Evolutionary conservation across 2,888 invertebrate species (phyloP), one percentile per base, ranked within the genome.

Genomic region (Chymomyza fuscimana): DNA sequence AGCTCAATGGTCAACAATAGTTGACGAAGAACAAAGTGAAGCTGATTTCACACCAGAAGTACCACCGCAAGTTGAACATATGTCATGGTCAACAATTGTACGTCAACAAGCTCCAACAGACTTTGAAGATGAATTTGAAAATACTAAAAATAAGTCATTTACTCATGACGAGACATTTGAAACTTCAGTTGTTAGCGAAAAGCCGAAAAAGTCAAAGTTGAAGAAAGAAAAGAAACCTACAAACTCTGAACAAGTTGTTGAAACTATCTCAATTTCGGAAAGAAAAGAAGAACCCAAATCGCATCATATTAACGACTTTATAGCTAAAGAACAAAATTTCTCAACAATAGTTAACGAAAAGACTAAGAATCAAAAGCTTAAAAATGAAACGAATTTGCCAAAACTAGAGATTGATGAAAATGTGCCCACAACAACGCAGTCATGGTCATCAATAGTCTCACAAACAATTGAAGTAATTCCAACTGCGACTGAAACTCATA

Each of bases 1-100:
- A 12, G 15, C 60, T 9, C 71, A 78, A 6, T 86, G 83, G 83
- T 86, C 86, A 5, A 74, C 80, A 5, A 74, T 86, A 12, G 86
- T 65, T 6, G 58, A 58, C 9, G 65, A 58, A 22, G 58, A 65
- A 3, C 40, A 40, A 22, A 29, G 15, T 29, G 46, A 59, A 60
- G 60, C n/a, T 22, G 25, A 29, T 25, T 10, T 22, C 16, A 7
- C n/a, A 16, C 4, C 12, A 12, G 56, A 58, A 22, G 5, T 16
- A 58, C 25, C 15, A 4, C 56, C 56, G 15, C 56, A 58, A 58
- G 56, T 3, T 60, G 9, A 7, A 15, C 10, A 60, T 7, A 60
- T 15, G 36, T 32, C 15, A 12, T 19, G 36, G 36, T 40, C 61
- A n/a, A 40, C 25, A 19, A 9, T 54, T 19, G 40, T 82, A 0